These are phyloP conservation scores for Phycodurus eques DNA, from an alignment of 2,113 vertebrate species.

Conservation along the genomic window DNA sequence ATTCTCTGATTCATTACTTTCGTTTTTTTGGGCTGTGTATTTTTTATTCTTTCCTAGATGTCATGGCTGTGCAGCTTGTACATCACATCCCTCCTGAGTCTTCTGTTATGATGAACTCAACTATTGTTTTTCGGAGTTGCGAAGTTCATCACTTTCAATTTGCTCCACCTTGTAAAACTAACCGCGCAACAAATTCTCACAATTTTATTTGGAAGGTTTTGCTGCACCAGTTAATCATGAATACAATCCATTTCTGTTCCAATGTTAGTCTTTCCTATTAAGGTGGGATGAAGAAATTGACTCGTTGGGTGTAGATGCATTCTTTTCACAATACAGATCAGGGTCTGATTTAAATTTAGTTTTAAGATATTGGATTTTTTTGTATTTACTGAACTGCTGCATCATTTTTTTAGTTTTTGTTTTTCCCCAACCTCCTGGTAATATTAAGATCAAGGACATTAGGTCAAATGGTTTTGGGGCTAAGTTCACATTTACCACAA, in stretches of 20 bases:
- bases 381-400: constrained; percentile 70
- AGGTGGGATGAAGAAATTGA: not conserved
- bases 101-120: constrained; percentile 53
- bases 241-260: not conserved
- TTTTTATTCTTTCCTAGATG: constrained; percentile 12
- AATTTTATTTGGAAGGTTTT: not conserved
- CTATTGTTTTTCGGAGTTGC: constrained; percentile 31
- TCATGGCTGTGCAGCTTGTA: constrained; percentile 13
- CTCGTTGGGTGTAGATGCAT: not conserved
- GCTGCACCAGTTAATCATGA: not conserved
- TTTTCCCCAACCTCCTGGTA: constrained; percentile 6
- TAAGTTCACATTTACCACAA: too few relatives aligned
- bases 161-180: not conserved
- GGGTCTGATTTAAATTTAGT: constrained; percentile 27
- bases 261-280: not conserved
- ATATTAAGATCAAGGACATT: constrained; percentile 3
- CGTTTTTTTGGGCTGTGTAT: constrained; percentile 2
- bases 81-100: constrained; percentile 22
- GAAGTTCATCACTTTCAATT: constrained; percentile 5
- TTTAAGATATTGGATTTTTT: constrained; percentile 28
- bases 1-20: constrained; percentile 27
- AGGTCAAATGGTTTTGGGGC: not conserved
- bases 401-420: constrained; percentile 8
- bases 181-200: not conserved
- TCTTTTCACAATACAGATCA: not conserved